phyloP scores from a whole-genome alignment of 2,113 vertebrate genomes.

The Halcyon senegalensis region DNA sequence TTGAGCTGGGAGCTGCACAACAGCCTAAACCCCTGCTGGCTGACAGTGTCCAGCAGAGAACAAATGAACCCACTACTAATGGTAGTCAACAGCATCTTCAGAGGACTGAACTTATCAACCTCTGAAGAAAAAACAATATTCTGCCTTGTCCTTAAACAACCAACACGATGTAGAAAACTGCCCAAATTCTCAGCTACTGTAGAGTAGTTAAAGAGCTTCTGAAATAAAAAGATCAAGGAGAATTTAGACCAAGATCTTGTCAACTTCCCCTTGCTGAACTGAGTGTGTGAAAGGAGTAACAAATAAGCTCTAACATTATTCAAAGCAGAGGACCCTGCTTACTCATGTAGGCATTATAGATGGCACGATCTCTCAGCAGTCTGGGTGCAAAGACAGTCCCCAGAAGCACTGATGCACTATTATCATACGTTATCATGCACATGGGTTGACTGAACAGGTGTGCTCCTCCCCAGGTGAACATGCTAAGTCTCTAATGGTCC shows the following conservation, averaged over 20 bases:
- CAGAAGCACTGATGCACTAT: background rate
- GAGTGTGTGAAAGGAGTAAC: background rate
- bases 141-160: background rate
- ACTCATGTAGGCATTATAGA: background rate
- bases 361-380: background rate
- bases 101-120: constrained; percentile 54
- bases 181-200: background rate
- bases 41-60: constrained; percentile 67
- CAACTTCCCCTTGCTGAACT: background rate
- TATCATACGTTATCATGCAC: background rate
- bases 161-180: background rate
- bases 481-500: background rate
- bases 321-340: background rate
- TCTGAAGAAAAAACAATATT: background rate
- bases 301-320: background rate
- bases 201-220: background rate
- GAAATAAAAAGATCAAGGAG: background rate
- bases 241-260: background rate
- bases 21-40: constrained; percentile 65
- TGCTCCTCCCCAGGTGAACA: constrained; percentile 25
- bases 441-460: background rate
- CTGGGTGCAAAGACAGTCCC: background rate
- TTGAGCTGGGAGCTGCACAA: constrained; percentile 62
- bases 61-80: constrained; percentile 69
- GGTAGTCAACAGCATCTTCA: constrained; percentile 66